Evolutionary conservation across 2,888 invertebrate species (phyloP).

Genomic region (Caenorhabditis sp.): DNA sequence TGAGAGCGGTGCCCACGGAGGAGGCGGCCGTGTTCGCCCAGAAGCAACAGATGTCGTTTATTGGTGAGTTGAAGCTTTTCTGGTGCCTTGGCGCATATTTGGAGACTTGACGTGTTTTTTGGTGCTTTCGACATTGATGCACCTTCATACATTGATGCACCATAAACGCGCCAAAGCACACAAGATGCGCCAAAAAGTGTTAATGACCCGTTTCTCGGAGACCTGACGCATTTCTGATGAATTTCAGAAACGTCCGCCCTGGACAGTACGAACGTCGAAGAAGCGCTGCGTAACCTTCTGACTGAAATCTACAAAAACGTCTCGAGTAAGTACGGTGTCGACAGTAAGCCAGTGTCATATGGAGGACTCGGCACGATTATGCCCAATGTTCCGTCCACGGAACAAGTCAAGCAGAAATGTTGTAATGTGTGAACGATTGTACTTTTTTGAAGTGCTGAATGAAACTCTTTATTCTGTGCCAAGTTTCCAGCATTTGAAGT

Average conservation of each 20-base stretch:
- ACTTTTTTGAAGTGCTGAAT: no score
- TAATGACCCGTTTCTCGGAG: no score
- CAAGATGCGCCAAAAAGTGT: no score
- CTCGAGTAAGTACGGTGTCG: conserved; percentile 76
- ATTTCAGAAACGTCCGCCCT: conserved; percentile 93
- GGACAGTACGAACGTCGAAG: conserved; percentile 99
- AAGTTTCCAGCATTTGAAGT: no score
- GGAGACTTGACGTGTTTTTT: not conserved
- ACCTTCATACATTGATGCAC: no score
- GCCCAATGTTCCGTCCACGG: conserved; percentile 72
- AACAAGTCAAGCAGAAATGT: conserved; percentile 79
- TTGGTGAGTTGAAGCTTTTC: conserved; percentile 70
- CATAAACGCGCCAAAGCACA: no score
- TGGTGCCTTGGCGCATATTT: not conserved
- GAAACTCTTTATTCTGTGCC: no score
- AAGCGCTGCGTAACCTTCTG: conserved; percentile 99
- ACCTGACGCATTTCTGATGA: not conserved
- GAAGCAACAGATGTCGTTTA: conserved; percentile 82
- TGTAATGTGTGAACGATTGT: conserved; percentile 72
- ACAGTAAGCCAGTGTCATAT: conserved; percentile 65
- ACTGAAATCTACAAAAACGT: conserved; percentile 87
- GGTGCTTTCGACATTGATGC: not conserved
- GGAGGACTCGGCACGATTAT: conserved; percentile 77
- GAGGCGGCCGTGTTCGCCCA: conserved; percentile 96
- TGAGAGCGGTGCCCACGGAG: conserved; percentile 98